Base-by-base conservation (phyloP, 2,113 vertebrate genomes). In the Cephalopholis sonnerati region DNA sequence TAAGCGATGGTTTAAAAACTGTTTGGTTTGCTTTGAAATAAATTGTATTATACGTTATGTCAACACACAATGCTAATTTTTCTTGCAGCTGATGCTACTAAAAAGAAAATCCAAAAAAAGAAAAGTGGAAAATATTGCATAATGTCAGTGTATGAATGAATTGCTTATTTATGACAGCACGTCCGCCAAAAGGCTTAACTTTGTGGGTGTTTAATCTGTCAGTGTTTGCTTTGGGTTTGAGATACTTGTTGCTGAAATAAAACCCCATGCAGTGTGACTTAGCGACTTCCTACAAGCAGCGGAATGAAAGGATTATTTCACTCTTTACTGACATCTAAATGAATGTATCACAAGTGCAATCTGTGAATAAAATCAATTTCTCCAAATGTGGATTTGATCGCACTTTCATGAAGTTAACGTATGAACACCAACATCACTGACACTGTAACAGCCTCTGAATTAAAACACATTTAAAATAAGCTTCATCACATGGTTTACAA, bases 291-390 rank as follows among this genome's bases (percentile, higher is more conserved):
- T 63, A 68, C 58, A 77, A 89, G 79, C 27, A 71, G 69, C 54
- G 54, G 39, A 70, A 29, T 58, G 1, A 72, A 84, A 76, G 50
- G 12, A 68, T 41, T 15, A 29, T 81, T 77, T 81, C 9, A 77
- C 10, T 82, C 48, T 81, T 79, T 53, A 82, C 74, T 68, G 74
- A 85, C 75, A 86, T 83, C 70, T 64, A 82, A 81, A 88, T 83
- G 77, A 90, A 92, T 90, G 88, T 91, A 90, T 77, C 27, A 78
- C 41, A 81, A 87, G 54, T 91, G 87, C 73, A 91, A 87, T 82
- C 44, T 79, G 68, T 82, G 11, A 93, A 87, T 92, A 91, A 93
- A 91, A 77, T 61, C 13, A 4, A 16, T 81, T 59, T 77, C 29
- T 78, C 46, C 6, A 67, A 87, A 79, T 59, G 57, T 79, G 41